Evolutionary conservation across 2,113 vertebrate genomes (phyloP).

Genomic region (Petrocephalus microphthalmus): DNA sequence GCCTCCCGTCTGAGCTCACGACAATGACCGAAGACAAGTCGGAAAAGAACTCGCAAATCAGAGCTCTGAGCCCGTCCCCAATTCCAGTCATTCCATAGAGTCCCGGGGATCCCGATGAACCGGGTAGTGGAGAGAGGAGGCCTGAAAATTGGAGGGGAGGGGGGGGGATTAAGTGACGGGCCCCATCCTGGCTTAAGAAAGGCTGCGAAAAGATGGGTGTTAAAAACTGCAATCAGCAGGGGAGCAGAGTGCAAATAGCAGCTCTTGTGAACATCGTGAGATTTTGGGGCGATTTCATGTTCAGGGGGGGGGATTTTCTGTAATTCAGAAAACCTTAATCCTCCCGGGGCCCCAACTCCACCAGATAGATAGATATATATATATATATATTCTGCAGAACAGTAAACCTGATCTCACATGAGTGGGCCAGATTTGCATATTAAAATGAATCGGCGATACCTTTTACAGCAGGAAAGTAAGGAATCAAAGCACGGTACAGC

Average conservation of each 20-base stretch:
- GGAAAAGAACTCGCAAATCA: not conserved
- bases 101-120: not conserved
- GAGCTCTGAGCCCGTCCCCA: not conserved
- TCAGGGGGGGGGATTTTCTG: constrained; percentile 30
- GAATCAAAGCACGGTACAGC: constrained; percentile 4
- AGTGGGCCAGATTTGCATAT: constrained; percentile 18
- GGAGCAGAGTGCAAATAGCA: constrained; percentile 31
- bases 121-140: constrained; percentile 19
- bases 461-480: constrained; percentile 16
- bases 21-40: not conserved
- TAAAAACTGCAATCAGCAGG: constrained; percentile 10
- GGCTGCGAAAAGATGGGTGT: constrained; percentile 8
- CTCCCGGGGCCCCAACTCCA: constrained; percentile 25
- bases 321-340: constrained; percentile 39
- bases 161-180: constrained; percentile 44
- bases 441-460: constrained; percentile 20
- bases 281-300: constrained; percentile 29
- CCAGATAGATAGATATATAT: constrained; percentile 28
- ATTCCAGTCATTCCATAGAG: constrained; percentile 14
- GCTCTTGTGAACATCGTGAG: constrained; percentile 24
- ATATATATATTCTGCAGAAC: not conserved
- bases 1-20: not conserved
- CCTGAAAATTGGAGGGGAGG: constrained; percentile 20
- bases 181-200: constrained; percentile 33
- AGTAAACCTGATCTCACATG: not conserved